Base-by-base conservation (phyloP, 2,797 vertebrate species). In the Simalia tracyae region DNA sequence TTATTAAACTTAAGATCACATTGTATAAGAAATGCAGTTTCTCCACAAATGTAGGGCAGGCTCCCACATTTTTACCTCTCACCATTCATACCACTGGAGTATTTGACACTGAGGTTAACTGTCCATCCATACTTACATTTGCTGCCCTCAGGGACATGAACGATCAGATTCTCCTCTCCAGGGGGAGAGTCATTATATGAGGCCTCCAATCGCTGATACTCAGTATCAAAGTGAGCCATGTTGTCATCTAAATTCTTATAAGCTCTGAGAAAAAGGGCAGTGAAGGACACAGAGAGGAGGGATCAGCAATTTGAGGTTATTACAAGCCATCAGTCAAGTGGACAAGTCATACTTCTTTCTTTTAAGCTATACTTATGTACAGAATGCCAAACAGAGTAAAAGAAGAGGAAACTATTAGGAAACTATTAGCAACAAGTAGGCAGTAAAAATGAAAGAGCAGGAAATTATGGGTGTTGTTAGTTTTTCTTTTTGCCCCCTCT, bases 131-230 rank as follows among this genome's bases (percentile, higher is more conserved):
- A 92, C 98, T 96, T 98, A 99, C 99, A 98, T 97, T 99, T 99
- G 94, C 98, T 97, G 93, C 99, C 99, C 96, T 99, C 99, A 2
- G 99, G 98, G 11, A 99, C 98, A 24, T 99, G 99, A 95, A 99
- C 99, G 94, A 99, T 96, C 90, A 98, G 96, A 94, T 99, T 98
- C 91, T 99, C 98, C 93, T 99, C 99, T 88, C 99, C 99, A 0
- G 98, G 98, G 4, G 99, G 99, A 14, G 99, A 99, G 96, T 99
- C 99, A 0, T 98, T 99, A 96, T 99, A 99, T 54, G 99, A 99
- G 90, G 98, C 98, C 97, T 99, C 99, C 96, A 99, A 97, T 92
- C 99, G 98, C 97, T 99, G 99, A 97, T 99, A 99, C 95, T 99
- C 98, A 1, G 99, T 99, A 96, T 99, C 98, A 96, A 99, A 99